Evolutionary conservation across 2,113 vertebrate genomes (phyloP), one percentile per base, ranked within the genome.

Genomic region (Plecturocebus donacophilus): DNA sequence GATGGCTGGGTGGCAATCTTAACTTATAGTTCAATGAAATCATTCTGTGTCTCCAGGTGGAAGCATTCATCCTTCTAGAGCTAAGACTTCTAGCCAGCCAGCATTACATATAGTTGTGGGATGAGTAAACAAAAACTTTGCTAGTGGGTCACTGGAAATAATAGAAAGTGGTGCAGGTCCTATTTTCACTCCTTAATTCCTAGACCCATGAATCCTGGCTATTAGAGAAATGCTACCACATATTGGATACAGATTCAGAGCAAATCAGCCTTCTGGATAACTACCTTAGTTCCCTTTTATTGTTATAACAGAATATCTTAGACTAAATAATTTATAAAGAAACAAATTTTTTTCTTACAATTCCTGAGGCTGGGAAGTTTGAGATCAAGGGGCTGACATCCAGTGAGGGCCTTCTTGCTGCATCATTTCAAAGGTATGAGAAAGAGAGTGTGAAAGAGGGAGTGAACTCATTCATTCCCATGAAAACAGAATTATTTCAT

Each of bases 361-460:
- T 38, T 71, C 9, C 9, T 0, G 9, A 71, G 70, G 20, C n/a
- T 38, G 17, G 4, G 70, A 40, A 9, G n/a, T 71, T 19, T 4
- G 20, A 71, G 70, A 71, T 21, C 20, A 38, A 71, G 70, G 35
- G 4, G 20, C n/a, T 38, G 19, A 71, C n/a, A 40, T 10, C 8
- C 38, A 20, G n/a, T 20, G 20, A 81, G 49, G 20, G 21, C 6
- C 52, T 56, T 81, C 21, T 38, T 71, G 35, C 52, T 21, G 11
- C 35, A 56, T 56, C 13, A 38, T 38, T 64, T 64, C 35, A 21
- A 71, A n/a, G 35, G 1, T 35, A 17, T 58, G n/a, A 38, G 6
- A 20, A 11, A n/a, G 5, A 11, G 1, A 1, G 8, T 7, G 3
- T 17, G 1, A 5, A 2, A 30, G 35, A 42, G 13, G 19, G 7